These are phyloP conservation scores for Apoda limacodes DNA, from an alignment of 2,888 invertebrate genomes.

Conservation along the genomic window DNA sequence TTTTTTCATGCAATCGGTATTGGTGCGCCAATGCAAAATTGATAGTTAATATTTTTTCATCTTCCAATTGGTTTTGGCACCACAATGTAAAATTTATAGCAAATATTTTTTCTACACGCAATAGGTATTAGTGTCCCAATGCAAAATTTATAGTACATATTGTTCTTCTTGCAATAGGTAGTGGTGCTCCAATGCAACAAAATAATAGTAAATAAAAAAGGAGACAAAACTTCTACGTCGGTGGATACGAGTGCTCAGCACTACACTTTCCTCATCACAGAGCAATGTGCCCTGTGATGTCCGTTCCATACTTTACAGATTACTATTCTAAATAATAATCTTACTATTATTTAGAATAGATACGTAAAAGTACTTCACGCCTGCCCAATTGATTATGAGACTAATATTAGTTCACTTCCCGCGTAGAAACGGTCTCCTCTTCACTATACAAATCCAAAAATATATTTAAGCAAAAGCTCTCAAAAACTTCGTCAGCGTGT, in stretches of 20 bases:
- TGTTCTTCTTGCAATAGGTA: too few relatives aligned
- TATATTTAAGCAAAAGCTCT: constrained; percentile 22
- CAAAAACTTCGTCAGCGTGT: constrained; percentile 38
- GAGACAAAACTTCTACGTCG: constrained; percentile 58
- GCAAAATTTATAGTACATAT: too few relatives aligned
- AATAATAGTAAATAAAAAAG: constrained; percentile 35
- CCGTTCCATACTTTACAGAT: constrained; percentile 39
- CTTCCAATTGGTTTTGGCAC: too few relatives aligned
- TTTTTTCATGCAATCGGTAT: too few relatives aligned
- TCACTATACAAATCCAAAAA: constrained; percentile 5
- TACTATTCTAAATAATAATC: too few relatives aligned
- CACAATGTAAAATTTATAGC: too few relatives aligned
- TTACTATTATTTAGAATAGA: too few relatives aligned
- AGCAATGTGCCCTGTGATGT: constrained; percentile 33
- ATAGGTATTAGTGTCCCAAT: too few relatives aligned
- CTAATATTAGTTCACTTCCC: constrained; percentile 32
- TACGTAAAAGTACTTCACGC: constrained; percentile 46
- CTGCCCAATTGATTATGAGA: constrained; percentile 35
- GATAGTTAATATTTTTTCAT: too few relatives aligned
- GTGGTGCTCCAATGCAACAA: too few relatives aligned
- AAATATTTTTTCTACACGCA: too few relatives aligned
- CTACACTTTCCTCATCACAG: constrained; percentile 50
- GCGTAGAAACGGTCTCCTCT: constrained; percentile 59
- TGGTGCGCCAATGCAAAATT: too few relatives aligned
- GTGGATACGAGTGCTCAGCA: constrained; percentile 51